These are phyloP conservation scores for Drosophila bocki DNA, from an alignment of 1,140 invertebrate species.

Conservation along the genomic window DNA sequence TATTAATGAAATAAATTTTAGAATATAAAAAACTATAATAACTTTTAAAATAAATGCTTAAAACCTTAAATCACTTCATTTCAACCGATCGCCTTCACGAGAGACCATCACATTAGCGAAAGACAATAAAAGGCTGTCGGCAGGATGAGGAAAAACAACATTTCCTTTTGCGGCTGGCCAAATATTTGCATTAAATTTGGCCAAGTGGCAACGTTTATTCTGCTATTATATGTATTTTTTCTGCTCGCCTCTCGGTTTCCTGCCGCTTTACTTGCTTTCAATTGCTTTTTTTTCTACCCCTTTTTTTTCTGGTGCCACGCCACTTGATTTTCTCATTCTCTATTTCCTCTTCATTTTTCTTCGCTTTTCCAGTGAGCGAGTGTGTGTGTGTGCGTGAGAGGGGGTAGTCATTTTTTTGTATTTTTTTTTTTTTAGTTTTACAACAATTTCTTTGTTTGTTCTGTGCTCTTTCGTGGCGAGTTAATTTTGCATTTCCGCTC, in stretches of 20 bases:
- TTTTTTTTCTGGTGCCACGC: conserved; percentile 17
- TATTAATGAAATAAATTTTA: neutral
- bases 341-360: conserved; percentile 74
- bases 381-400: conserved; percentile 19
- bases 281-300: conserved; percentile 33
- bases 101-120: conserved; percentile 14
- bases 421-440: conserved; percentile 63
- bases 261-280: conserved; percentile 43
- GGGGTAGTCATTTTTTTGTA: neutral
- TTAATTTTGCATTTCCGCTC: conserved; percentile 83
- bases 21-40: neutral
- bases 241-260: conserved; percentile 12
- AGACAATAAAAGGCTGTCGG: conserved; percentile 22
- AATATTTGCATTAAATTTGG: conserved; percentile 79
- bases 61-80: conserved; percentile 13
- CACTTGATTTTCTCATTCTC: conserved; percentile 54
- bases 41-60: neutral
- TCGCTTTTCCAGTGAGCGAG: conserved; percentile 24
- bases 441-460: conserved; percentile 79
- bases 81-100: neutral
- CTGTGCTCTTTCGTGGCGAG: conserved; percentile 75
- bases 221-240: conserved; percentile 43
- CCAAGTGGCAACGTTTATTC: conserved; percentile 77
- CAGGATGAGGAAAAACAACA: conserved; percentile 30
- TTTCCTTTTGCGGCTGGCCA: conserved; percentile 60